Evolutionary conservation across 2,113 vertebrate species (phyloP), one percentile per base, ranked within the genome.

Genomic region (Archilochus colubris): DNA sequence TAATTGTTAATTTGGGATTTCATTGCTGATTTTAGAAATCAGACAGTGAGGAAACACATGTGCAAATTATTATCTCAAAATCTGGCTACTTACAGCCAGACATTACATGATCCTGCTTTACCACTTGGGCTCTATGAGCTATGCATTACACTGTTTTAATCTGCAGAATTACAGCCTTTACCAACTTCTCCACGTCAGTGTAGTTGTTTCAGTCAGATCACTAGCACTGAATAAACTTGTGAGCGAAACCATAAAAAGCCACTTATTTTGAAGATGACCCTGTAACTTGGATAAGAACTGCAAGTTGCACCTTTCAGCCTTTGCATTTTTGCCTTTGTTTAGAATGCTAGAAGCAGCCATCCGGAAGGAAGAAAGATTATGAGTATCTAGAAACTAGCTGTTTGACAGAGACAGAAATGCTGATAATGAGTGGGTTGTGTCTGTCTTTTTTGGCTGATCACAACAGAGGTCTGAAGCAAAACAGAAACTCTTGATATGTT

Each of bases 351-450:
- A 97, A 98, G 97, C 97, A 98, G 93, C 69, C 98, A 98, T 97
- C 98, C 97, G 98, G 98, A 99, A 98, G 98, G 98, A 98, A 98
- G 97, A 12, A 97, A 98, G 98, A 98, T 98, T 97, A 97, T 87
- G 96, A 97, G 94, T 95, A 97, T 98, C 97, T 98, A n/a, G 89
- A 97, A 98, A 97, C 96, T 93, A 95, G 97, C 95, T 97, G 96
- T 96, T 95, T 97, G 97, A 97, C 97, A 98, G 97, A 98, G 97
- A 98, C 97, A 97, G 95, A 98, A 97, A 97, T 94, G 96, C 97
- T 97, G 98, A 98, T 98, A 98, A 97, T 95, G 97, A 97, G 97
- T 93, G 97, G 97, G 97, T 85, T 97, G 96, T 97, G 97, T 97
- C 97, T 98, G 98, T 94, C 97, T 94, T 96, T 97, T 97, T 97